phyloP scores from a whole-genome alignment of 2,113 vertebrate genomes.

The Choloepus hoffmanni region DNA sequence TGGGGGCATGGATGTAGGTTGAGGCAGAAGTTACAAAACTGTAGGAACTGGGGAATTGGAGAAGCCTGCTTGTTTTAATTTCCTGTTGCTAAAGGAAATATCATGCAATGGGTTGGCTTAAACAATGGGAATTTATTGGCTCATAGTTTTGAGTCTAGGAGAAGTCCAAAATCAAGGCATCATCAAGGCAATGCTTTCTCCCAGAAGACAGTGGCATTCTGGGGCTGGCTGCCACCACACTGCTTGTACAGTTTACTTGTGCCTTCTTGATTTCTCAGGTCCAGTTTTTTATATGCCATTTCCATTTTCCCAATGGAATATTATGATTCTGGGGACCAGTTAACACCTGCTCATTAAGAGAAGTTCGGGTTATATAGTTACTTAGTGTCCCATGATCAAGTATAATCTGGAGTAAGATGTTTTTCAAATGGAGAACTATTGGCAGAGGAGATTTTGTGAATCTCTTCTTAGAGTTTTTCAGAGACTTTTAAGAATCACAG shows the following conservation, averaged over 20 bases:
- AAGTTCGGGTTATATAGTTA: neutral
- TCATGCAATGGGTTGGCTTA: too few species aligned
- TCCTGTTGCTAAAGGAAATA: too few species aligned
- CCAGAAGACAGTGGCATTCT: too few species aligned
- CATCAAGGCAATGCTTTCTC: too few species aligned
- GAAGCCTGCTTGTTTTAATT: too few species aligned
- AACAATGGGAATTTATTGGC: too few species aligned
- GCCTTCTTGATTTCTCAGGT: neutral
- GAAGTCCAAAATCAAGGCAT: too few species aligned
- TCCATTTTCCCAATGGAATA: neutral
- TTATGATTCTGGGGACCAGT: neutral
- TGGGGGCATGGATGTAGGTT: neutral
- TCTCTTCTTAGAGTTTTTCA: neutral
- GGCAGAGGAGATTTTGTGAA: neutral
- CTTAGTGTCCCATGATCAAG: neutral
- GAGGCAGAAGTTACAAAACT: neutral
- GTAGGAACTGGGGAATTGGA: neutral
- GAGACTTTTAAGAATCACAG: neutral
- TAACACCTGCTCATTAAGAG: neutral
- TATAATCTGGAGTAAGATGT: neutral
- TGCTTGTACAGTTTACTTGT: neutral
- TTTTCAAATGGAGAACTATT: conserved; percentile 3
- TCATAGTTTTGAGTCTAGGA: too few species aligned
- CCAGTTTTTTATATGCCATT: neutral
- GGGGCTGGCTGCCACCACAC: too few species aligned